Conservation (phyloP, 2,888 invertebrate genomes). For the Pheosia tremula region DNA sequence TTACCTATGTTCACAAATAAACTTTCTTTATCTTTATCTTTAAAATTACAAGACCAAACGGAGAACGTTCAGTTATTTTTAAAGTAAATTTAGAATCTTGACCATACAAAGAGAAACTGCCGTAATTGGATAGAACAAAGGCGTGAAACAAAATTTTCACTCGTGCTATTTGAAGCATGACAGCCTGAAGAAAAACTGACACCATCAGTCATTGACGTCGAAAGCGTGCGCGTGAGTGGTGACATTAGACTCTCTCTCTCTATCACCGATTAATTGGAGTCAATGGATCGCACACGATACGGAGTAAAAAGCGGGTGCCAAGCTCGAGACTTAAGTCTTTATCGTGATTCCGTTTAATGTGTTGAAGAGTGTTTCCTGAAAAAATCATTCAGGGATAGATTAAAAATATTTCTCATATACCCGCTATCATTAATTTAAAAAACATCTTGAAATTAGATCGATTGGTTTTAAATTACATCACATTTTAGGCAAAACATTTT, state of each 20-base stretch:
- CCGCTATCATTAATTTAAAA: too few species aligned
- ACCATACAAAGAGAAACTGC: slow-evolving; percentile 35
- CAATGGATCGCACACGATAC: slow-evolving; percentile 64
- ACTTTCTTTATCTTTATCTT: too few species aligned
- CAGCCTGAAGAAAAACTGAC: slow-evolving; percentile 70
- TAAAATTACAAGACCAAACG: too few species aligned
- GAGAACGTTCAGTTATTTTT: too few species aligned
- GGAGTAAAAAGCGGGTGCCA: slow-evolving; percentile 28
- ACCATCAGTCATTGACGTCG: slow-evolving; percentile 68
- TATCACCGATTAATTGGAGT: slow-evolving; percentile 70
- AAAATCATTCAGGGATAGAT: too few species aligned
- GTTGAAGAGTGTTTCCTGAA: neutral
- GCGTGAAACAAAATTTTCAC: slow-evolving; percentile 58
- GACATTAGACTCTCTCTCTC: slow-evolving; percentile 66
- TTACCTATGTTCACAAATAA: too few species aligned
- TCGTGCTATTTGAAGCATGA: slow-evolving; percentile 66
- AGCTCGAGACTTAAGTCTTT: slow-evolving; percentile 14
- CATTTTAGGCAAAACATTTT: too few species aligned
- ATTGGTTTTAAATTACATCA: too few species aligned
- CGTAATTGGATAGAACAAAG: slow-evolving; percentile 39
- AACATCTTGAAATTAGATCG: too few species aligned
- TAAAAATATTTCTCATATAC: too few species aligned
- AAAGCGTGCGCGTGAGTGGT: slow-evolving; percentile 57
- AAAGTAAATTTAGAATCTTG: neutral
- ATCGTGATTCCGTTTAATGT: neutral